Evolutionary conservation across 2,797 vertebrate genomes (phyloP).

Genomic region (Ficedula albicollis): DNA sequence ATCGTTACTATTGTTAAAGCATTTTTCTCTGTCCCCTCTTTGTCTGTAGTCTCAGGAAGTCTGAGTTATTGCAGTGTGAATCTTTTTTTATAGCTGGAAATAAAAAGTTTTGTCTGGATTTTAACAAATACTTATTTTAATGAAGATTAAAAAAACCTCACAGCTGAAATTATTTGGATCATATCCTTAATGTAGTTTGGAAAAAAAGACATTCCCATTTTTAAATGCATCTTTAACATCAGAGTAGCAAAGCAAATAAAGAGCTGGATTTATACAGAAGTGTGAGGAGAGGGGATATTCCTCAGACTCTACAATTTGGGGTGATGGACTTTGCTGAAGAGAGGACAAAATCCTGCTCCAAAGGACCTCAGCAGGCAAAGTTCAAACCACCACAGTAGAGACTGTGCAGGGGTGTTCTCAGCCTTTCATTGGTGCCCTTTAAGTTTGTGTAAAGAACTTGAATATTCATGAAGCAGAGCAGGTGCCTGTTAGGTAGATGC

Average conservation of each 20-base stretch:
- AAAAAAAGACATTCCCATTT: not conserved
- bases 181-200: not conserved
- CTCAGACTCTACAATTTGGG: rapidly evolving
- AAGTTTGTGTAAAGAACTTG: not conserved
- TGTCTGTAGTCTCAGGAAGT: not conserved
- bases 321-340: not conserved
- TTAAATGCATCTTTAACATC: not conserved
- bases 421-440: not conserved
- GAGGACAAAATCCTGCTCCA: not conserved
- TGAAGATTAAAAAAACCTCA: not conserved
- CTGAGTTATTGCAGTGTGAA: not conserved
- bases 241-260: not conserved
- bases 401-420: not conserved
- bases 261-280: not conserved
- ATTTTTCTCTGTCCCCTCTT: not conserved
- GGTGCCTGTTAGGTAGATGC: not conserved
- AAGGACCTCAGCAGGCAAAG: not conserved
- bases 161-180: not conserved
- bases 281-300: not conserved
- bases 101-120: not conserved
- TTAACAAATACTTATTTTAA: not conserved
- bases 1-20: not conserved
- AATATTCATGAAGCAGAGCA: not conserved
- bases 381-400: not conserved
- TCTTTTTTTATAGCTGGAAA: not conserved